Evolutionary conservation across 2,797 vertebrate species (phyloP).

Genomic region (Limnodromus scolopaceus): DNA sequence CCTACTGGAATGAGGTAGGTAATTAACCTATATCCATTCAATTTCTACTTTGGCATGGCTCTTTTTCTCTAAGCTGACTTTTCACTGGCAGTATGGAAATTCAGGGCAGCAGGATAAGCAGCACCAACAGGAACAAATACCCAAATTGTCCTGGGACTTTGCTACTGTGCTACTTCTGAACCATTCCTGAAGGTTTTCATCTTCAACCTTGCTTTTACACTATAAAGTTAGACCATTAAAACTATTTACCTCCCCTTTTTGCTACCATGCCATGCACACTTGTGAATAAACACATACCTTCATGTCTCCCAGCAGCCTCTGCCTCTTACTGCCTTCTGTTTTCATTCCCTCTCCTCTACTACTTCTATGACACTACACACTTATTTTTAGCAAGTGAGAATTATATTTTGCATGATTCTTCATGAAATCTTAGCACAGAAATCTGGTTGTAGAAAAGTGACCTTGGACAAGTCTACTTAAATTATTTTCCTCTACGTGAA

Average conservation of each 20-base stretch:
- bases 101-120: neutral
- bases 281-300: neutral
- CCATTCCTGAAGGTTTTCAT: neutral
- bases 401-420: neutral
- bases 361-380: neutral
- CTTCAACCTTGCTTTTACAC: neutral
- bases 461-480: neutral
- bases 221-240: neutral
- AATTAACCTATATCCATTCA: neutral
- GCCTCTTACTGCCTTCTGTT: neutral
- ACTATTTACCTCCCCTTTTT: neutral
- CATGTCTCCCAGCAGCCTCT: fast-evolving
- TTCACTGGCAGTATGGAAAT: neutral
- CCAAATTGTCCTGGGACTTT: neutral
- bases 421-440: neutral
- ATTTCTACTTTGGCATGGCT: neutral
- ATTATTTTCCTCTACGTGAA: neutral
- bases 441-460: neutral
- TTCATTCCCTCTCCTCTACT: neutral
- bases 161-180: neutral
- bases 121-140: neutral
- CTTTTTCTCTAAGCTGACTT: neutral
- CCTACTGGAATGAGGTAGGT: neutral
- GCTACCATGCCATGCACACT: neutral
- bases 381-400: neutral